Evolutionary conservation across 2,888 invertebrate genomes (phyloP).

Genomic region (Nematopogon swammerdamellus): DNA sequence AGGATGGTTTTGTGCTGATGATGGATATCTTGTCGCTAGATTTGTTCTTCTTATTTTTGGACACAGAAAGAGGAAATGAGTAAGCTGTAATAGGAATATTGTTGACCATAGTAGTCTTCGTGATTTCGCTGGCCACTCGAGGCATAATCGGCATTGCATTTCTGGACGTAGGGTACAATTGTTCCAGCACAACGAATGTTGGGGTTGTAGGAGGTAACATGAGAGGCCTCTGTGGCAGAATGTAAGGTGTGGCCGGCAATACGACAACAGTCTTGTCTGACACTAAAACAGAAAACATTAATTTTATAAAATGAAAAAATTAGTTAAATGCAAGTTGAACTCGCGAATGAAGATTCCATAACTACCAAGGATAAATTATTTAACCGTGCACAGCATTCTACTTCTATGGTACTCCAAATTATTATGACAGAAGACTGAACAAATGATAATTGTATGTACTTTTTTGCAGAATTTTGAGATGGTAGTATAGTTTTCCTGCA

Average conservation of each 20-base stretch:
- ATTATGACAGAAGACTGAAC: too few relatives aligned
- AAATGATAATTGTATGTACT: too few relatives aligned
- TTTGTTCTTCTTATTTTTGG: constrained; percentile 19
- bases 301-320: too few relatives aligned
- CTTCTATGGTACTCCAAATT: too few relatives aligned
- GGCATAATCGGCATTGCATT: constrained; percentile 30
- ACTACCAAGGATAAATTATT: too few relatives aligned
- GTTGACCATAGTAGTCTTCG: constrained; percentile 50
- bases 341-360: too few relatives aligned
- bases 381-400: too few relatives aligned
- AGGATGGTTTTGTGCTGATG: background rate
- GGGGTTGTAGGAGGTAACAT: constrained; percentile 38
- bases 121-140: constrained; percentile 35
- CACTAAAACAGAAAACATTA: constrained; percentile 22
- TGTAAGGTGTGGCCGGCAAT: constrained; percentile 39
- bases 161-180: constrained; percentile 30
- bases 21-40: background rate
- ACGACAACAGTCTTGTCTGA: constrained; percentile 41
- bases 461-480: too few relatives aligned
- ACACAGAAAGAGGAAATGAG: constrained; percentile 34
- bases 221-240: constrained; percentile 42
- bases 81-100: constrained; percentile 49
- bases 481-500: too few relatives aligned
- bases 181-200: constrained; percentile 38
- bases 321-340: too few relatives aligned